These are phyloP conservation scores for Orthosia cruda DNA, from an alignment of 2,888 invertebrate genomes.

Conservation along the genomic window DNA sequence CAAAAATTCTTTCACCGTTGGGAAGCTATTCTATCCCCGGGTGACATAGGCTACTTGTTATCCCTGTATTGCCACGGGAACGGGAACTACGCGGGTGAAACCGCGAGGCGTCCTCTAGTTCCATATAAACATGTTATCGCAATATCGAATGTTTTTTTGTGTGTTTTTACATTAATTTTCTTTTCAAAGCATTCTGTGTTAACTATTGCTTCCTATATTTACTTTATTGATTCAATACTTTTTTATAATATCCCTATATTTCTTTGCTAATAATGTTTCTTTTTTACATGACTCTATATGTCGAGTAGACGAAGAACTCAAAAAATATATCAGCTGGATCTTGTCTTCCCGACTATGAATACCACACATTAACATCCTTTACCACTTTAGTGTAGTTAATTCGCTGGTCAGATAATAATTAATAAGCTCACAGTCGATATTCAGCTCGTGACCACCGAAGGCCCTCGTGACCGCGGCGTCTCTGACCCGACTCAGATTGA, in stretches of 20 bases:
- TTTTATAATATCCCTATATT: no score
- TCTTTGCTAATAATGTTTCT: no score
- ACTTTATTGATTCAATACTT: background rate
- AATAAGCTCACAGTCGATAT: constrained; percentile 78
- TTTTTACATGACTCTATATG: no score
- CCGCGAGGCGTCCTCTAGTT: no score
- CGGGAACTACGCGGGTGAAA: no score
- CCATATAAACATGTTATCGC: background rate
- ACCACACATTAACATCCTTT: constrained; percentile 77
- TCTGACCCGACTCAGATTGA: constrained; percentile 90
- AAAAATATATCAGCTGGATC: background rate
- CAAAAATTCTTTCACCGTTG: no score
- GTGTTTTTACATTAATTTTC: background rate
- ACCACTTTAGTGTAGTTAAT: constrained; percentile 84
- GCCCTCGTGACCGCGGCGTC: constrained; percentile 91
- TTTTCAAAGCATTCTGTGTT: background rate
- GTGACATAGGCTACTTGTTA: no score
- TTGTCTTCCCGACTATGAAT: constrained; percentile 63
- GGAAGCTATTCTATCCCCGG: no score
- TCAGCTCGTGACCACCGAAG: constrained; percentile 90
- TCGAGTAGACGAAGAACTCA: background rate
- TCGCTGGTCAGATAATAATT: constrained; percentile 80
- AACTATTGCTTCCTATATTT: background rate
- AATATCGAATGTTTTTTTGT: background rate
- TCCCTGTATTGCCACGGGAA: no score